phyloP scores from a whole-genome alignment of 1,140 invertebrate genomes.

The Drosophila sechellia region DNA sequence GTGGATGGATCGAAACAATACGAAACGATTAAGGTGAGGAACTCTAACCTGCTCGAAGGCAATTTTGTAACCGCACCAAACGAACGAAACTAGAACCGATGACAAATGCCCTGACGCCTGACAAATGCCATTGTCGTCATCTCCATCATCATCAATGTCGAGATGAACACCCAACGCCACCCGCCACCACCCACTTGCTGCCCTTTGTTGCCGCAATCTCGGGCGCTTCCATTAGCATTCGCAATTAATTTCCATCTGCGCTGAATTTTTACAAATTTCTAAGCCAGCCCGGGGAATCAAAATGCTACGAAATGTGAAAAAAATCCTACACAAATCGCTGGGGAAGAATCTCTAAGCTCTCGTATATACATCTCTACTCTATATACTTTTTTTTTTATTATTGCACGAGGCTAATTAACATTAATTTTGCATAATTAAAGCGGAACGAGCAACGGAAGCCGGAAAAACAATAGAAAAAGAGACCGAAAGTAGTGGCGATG shows the following conservation, averaged over 20 bases:
- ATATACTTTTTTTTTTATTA: conserved; percentile 45
- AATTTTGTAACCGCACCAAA: conserved; percentile 29
- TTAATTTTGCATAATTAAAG: conserved; percentile 82
- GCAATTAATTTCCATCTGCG: conserved; percentile 72
- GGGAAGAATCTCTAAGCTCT: conserved; percentile 36
- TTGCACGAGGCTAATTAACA: conserved; percentile 75
- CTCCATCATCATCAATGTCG: conserved; percentile 55
- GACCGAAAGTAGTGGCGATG: conserved; percentile 10
- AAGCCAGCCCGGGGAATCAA: conserved; percentile 34
- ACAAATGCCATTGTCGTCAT: conserved; percentile 50
- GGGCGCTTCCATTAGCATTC: conserved; percentile 63
- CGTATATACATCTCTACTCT: conserved; percentile 23
- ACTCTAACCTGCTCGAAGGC: conserved; percentile 10
- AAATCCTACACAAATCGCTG: conserved; percentile 35
- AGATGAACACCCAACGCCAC: conserved; percentile 2
- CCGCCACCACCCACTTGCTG: conserved; percentile 18
- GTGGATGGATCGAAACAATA: conserved; percentile 21
- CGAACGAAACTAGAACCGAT: conserved; percentile 30
- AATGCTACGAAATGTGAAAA: conserved; percentile 33
- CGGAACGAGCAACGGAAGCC: conserved; percentile 33
- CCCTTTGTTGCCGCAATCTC: conserved; percentile 34
- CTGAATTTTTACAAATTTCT: conserved; percentile 61
- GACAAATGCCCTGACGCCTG: conserved; percentile 55
- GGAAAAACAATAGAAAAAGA: conserved; percentile 33
- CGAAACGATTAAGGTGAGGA: conserved; percentile 29